phyloP scores from a whole-genome alignment of 2,113 vertebrate genomes.

The Microcebus tavaratra region DNA sequence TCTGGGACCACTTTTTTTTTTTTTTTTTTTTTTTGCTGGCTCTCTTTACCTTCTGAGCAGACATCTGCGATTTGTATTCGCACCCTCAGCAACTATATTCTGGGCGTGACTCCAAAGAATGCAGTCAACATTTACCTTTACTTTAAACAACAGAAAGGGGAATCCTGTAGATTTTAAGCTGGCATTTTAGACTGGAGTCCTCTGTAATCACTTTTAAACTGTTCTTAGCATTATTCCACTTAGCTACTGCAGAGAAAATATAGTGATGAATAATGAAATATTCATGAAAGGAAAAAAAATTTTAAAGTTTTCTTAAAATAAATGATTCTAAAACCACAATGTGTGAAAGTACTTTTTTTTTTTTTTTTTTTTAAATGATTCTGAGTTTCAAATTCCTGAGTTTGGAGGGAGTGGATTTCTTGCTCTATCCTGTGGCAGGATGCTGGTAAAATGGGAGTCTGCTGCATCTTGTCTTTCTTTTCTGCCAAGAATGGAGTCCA shows the following conservation, averaged over 20 bases:
- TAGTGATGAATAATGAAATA: conserved; percentile 10
- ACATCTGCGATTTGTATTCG: not conserved
- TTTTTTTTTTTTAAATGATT: not conserved
- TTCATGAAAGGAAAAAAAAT: not conserved
- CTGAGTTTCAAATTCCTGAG: not conserved
- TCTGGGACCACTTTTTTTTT: not conserved
- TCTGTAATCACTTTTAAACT: not conserved
- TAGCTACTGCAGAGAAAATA: conserved; percentile 19
- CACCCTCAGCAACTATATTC: not conserved
- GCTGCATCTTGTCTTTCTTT: not conserved
- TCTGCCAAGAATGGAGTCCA: not conserved
- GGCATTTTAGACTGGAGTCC: not conserved
- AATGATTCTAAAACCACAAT: conserved; percentile 1
- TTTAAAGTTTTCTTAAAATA: conserved; percentile 13
- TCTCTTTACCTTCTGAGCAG: not conserved
- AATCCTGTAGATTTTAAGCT: not conserved
- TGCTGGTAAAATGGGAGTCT: not conserved
- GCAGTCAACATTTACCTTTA: not conserved
- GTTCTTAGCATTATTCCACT: not conserved
- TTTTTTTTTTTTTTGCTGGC: not conserved
- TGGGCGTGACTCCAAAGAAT: not conserved
- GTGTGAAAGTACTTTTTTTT: not conserved
- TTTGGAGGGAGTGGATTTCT: not conserved
- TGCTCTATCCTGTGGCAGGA: not conserved
- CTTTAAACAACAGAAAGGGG: not conserved